Base-by-base conservation (phyloP, 2,888 invertebrate genomes). In the Blera fallax region DNA sequence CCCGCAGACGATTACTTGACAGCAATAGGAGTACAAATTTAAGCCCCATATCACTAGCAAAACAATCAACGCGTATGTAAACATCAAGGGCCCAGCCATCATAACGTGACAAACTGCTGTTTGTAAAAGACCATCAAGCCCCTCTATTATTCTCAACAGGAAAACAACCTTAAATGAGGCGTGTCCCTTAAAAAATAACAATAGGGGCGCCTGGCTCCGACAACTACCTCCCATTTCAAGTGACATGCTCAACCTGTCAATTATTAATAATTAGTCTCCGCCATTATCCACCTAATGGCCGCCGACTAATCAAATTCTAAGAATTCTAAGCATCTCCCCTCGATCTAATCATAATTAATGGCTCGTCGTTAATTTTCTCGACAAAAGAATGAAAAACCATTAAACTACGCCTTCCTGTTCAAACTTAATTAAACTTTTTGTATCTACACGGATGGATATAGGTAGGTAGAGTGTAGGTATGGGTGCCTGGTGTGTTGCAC, bases 371-470 rank as follows among this genome's bases (percentile, higher is more conserved):
- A 73, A 74, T 73, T 73, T 72, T 52, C 14, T 48, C 56, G 27
- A 27, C 29, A 64, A 54, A 64, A 64, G 43, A 34, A 64, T 56
- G 14, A 48, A 72, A 65, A 27, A 29, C 64, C 77, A 82, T 72
- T 67, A 50, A 52, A 67, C 14, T 72, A 77, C 77, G 72, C 65
- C 77, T 82, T 82, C 77, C 82, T 82, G 82, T 62, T 82, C 18
- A 65, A 64, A 65, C 50, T 81, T 50, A 81, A 74, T 74, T 48
- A 72, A 78, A 78, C 14, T 64, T 74, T 69, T 74, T 74, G 14
- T 29, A 24, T 8, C 43, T 40, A 14, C 21, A 10, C 21, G 6
- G 7, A 16, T 34, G 8, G 0, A 1, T n/a, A n/a, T 27, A 21
- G 8, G 8, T 40, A 3, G 21, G 14, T 24, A 40, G 24, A 3